These are phyloP conservation scores for Ectobius pallidus DNA, from an alignment of 2,888 invertebrate genomes.

Conservation along the genomic window DNA sequence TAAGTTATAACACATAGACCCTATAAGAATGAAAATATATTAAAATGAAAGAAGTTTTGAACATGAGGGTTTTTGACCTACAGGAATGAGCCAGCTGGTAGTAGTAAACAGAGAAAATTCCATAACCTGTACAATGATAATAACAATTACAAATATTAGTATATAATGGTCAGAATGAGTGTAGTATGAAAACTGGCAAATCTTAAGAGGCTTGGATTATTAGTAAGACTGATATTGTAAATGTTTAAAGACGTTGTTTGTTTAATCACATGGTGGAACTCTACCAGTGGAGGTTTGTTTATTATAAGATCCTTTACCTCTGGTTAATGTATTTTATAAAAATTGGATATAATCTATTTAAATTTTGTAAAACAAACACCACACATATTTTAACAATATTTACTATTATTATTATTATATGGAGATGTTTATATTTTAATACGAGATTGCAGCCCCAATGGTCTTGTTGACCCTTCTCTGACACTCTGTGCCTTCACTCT, in stretches of 20 bases:
- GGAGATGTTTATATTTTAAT: constrained; percentile 30
- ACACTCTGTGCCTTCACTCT: constrained; percentile 44
- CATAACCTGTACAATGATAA: too few species aligned
- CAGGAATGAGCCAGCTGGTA: too few species aligned
- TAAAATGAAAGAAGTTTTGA: too few species aligned
- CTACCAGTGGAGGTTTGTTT: constrained; percentile 28
- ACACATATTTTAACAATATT: constrained; percentile 29
- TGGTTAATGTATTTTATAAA: constrained; percentile 31
- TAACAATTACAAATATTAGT: too few species aligned
- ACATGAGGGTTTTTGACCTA: too few species aligned
- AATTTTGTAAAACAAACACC: constrained; percentile 25
- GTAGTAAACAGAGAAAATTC: too few species aligned
- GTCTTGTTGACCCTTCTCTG: constrained; percentile 36
- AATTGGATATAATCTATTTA: constrained; percentile 23
- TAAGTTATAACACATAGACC: too few species aligned
- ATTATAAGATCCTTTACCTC: constrained; percentile 15
- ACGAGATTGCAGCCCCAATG: constrained; percentile 35
- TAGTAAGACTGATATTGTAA: background rate
- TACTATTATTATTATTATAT: constrained; percentile 28
- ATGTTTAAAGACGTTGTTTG: background rate
- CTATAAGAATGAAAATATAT: too few species aligned
- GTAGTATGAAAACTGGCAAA: too few species aligned
- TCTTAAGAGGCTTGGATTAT: too few species aligned
- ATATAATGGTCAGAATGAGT: too few species aligned
- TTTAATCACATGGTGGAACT: background rate